Conservation (phyloP, 2,797 vertebrate genomes). For the Aselliscus stoliczkanus region DNA sequence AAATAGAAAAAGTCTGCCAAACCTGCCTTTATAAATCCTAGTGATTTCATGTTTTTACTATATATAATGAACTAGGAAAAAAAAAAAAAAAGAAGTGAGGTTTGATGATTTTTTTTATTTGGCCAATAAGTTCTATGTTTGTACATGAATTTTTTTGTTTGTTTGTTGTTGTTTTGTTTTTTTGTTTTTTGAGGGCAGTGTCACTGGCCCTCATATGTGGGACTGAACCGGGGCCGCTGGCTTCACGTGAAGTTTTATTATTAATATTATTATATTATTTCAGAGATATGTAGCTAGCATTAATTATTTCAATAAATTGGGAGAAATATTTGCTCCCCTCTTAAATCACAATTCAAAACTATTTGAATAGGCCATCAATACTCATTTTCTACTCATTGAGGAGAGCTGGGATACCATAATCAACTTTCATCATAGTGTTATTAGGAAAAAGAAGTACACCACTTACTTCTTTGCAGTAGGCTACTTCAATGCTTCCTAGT, state of each 20-base stretch:
- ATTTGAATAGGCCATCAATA: constrained; percentile 43
- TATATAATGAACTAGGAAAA: constrained; percentile 69
- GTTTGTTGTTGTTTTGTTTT: too few species aligned
- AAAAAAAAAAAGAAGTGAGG: constrained; percentile 63
- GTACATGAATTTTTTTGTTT: too few species aligned
- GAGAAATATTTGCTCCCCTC: constrained; percentile 45
- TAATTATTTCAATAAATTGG: constrained; percentile 61
- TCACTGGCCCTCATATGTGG: too few species aligned
- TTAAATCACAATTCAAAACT: constrained; percentile 44
- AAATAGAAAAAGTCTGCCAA: constrained; percentile 77
- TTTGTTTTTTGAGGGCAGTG: too few species aligned
- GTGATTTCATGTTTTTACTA: constrained; percentile 75
- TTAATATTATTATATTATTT: constrained; percentile 49
- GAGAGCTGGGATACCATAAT: constrained; percentile 28
- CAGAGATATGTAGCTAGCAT: constrained; percentile 21
- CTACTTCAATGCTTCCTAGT: not conserved
- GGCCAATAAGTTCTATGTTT: not conserved
- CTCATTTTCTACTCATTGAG: constrained; percentile 54
- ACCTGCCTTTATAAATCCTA: constrained; percentile 76
- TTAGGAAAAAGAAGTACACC: not conserved
- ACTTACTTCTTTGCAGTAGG: not conserved
- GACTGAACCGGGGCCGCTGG: too few species aligned
- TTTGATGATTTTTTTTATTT: constrained; percentile 27
- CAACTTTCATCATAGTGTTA: not conserved
- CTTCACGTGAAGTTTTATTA: constrained; percentile 40